A percentile compares a stretch with the other conserved stretches of the same genome.
These are phyloP conservation scores for Thelaira solivaga DNA, from an alignment of 2,888 invertebrate genomes.

Conservation along the genomic window DNA sequence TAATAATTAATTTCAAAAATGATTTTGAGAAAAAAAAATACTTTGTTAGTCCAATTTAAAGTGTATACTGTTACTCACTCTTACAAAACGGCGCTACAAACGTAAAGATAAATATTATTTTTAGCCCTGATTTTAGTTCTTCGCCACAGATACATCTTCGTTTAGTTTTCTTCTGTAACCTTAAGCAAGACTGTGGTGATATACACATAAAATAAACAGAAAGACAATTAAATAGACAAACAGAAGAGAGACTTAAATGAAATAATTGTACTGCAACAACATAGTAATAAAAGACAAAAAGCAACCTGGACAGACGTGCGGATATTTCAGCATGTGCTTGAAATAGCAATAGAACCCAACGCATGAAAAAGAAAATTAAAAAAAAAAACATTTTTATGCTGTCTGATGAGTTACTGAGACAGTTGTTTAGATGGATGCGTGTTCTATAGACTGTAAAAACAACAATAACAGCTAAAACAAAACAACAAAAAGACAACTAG, in stretches of 20 bases:
- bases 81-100: no score
- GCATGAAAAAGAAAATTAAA: no score
- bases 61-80: no score
- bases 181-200: conserved; percentile 12
- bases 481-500: no score
- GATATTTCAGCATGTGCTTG: conserved; percentile 11
- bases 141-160: background rate
- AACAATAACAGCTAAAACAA: conserved; percentile 41
- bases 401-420: conserved; percentile 51
- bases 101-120: no score
- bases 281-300: background rate
- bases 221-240: conserved; percentile 47
- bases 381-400: background rate
- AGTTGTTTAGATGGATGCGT: conserved; percentile 59
- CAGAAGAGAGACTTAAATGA: conserved; percentile 27
- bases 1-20: no score
- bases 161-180: background rate
- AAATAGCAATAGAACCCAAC: conserved; percentile 4
- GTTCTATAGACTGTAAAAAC: conserved; percentile 56
- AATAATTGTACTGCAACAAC: conserved; percentile 1
- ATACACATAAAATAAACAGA: conserved; percentile 9
- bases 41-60: no score
- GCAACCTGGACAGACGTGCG: conserved; percentile 17
- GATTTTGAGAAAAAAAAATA: no score
- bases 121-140: no score